These are phyloP conservation scores for Chromobotia macracanthus DNA, from an alignment of 2,797 vertebrate species.

Conservation along the genomic window DNA sequence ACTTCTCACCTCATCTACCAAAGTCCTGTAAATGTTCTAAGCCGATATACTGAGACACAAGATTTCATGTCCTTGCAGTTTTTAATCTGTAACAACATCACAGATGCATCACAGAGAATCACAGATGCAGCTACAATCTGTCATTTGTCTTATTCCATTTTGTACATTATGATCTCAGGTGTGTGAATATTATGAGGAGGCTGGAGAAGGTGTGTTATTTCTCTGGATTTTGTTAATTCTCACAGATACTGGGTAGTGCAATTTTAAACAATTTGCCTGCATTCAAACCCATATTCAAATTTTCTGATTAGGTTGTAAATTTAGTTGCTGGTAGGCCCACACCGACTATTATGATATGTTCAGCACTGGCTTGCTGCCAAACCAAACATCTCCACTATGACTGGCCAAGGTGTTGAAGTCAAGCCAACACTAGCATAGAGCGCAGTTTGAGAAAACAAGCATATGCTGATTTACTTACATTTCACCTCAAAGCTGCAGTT, in stretches of 20 bases:
- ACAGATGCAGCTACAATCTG: neutral
- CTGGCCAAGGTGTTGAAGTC: constrained; percentile 15
- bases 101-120: neutral
- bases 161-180: neutral
- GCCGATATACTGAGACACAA: neutral
- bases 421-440: constrained; percentile 8
- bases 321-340: constrained; percentile 20
- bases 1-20: constrained; percentile 36
- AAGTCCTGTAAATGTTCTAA: constrained; percentile 20
- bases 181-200: neutral
- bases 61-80: constrained; percentile 6
- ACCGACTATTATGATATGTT: constrained; percentile 32
- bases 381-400: constrained; percentile 24
- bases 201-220: neutral
- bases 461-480: constrained; percentile 14
- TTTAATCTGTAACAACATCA: neutral
- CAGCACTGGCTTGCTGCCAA: constrained; percentile 24
- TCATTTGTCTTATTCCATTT: neutral
- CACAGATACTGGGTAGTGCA: neutral
- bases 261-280: neutral
- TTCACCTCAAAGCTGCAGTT: neutral
- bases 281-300: constrained; percentile 8
- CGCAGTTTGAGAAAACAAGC: constrained; percentile 6
- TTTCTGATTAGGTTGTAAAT: constrained; percentile 4
- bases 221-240: neutral